Conservation (phyloP, 2,113 vertebrate genomes). For the Camelus dromedarius region DNA sequence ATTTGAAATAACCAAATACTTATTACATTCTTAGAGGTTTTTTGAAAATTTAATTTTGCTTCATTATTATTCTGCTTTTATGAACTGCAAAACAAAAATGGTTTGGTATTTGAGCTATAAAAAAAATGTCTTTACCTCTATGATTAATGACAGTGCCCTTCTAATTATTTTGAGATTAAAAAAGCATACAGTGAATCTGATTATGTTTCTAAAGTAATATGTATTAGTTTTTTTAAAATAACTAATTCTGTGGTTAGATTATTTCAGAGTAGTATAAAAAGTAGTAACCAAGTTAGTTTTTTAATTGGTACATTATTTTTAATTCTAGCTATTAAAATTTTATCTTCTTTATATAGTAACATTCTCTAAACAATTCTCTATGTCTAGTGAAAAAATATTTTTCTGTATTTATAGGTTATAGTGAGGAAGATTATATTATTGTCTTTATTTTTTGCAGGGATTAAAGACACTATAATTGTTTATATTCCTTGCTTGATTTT, state of each 20-base stretch:
- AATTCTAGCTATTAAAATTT: not conserved
- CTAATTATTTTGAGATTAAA: conserved; percentile 47
- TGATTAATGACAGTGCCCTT: not conserved
- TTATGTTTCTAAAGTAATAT: not conserved
- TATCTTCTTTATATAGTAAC: not conserved
- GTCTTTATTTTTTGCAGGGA: not conserved
- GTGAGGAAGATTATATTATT: not conserved
- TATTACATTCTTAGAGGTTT: not conserved
- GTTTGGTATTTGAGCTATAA: not conserved
- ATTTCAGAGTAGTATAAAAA: not conserved
- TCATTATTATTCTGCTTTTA: conserved; percentile 20
- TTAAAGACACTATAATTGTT: not conserved
- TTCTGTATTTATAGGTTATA: not conserved
- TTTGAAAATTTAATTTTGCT: not conserved
- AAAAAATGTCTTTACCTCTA: not conserved
- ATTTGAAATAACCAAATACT: not conserved
- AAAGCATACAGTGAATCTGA: not conserved
- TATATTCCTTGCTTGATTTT: not conserved
- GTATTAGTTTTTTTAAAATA: not conserved
- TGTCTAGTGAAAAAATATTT: not conserved
- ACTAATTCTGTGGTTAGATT: not conserved
- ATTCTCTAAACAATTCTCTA: not conserved
- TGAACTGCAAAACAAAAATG: not conserved
- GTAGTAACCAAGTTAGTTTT: not conserved
- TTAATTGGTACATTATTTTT: not conserved